Evolutionary conservation across 1,140 invertebrate genomes (phyloP), one percentile per base, ranked within the genome.

Genomic region (silkworm (Bombyx mori)): DNA sequence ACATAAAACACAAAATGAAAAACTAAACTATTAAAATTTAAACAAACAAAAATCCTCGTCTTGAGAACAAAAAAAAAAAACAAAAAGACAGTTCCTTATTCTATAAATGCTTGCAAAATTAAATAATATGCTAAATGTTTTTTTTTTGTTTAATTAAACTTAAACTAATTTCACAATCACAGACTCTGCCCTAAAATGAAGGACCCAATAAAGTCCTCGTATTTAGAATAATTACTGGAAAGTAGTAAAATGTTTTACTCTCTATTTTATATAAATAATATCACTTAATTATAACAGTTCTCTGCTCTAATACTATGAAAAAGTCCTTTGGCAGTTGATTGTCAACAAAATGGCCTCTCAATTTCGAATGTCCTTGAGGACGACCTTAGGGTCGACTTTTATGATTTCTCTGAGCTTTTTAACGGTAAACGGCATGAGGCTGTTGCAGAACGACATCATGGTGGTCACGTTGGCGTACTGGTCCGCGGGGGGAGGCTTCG

Each of bases 341-440:
- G n/a, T 18, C 52, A 8, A 53, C 26, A 22, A 4, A 53, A 42
- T 42, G 52, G 10, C 10, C 7, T 7, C 10, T 69, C 47, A 65
- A 46, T 42, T 60, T 52, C 60, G 57, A 18, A 70, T 35, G 54
- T 74, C 72, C 44, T 65, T 61, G 5, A 81, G 60, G 2, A 63
- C 3, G 10, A 85, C 78, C 49, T 45, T 46, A 7, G 79, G 77
- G 44, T 74, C 56, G 22, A 79, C 72, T 8, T 74, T 62, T 2
- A 79, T 65, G 0, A 77, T 69, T 44, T 76, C 71, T 26, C 62
- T 71, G n/a, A 84, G 54, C 45, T 73, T 75, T 7, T 70, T 66
- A 42, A 73, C 48, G 0, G 70, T 70, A 8, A 78, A 71, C 7
- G 69, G 65, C 44, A 80, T 56, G 47, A 72, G 58, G 6, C 60